Conservation (phyloP, 2,888 invertebrate species). For the Nymphalis polychloros region DNA sequence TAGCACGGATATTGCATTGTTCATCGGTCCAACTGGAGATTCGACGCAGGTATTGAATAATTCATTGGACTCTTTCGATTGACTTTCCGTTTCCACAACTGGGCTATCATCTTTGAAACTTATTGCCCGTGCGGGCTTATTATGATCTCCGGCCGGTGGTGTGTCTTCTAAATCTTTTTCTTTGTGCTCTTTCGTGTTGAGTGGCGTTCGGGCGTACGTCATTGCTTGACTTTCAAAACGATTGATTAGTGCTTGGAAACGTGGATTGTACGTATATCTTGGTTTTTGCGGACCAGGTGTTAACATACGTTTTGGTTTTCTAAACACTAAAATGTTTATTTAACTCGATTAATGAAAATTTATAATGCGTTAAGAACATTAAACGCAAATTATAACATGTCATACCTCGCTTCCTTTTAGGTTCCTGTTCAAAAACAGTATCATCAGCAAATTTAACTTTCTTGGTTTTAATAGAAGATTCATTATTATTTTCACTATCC, state of each 20-base stretch:
- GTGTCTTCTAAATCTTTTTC: conserved; percentile 56
- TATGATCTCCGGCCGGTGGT: conserved; percentile 63
- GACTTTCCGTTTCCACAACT: conserved; percentile 52
- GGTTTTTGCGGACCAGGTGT: conserved; percentile 74
- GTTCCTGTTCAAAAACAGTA: conserved; percentile 64
- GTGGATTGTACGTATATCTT: conserved; percentile 62
- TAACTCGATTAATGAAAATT: neutral
- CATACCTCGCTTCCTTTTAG: conserved; percentile 63
- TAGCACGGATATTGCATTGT: conserved; percentile 63
- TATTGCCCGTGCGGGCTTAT: conserved; percentile 69
- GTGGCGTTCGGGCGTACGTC: conserved; percentile 62
- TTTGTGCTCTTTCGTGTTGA: conserved; percentile 47
- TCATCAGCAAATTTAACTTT: conserved; percentile 73
- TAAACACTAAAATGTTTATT: conserved; percentile 54
- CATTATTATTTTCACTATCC: conserved; percentile 55
- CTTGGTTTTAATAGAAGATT: conserved; percentile 59
- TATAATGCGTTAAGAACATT: no score
- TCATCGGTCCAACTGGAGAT: conserved; percentile 52
- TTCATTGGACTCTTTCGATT: conserved; percentile 66
- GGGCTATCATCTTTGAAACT: conserved; percentile 76
- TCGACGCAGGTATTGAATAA: conserved; percentile 67
- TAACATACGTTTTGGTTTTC: conserved; percentile 74
- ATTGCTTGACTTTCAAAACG: conserved; percentile 67
- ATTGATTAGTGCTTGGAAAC: conserved; percentile 74
- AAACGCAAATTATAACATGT: no score